Conservation (phyloP, 2,888 invertebrate species). For the Megastigmus dorsalis region DNA sequence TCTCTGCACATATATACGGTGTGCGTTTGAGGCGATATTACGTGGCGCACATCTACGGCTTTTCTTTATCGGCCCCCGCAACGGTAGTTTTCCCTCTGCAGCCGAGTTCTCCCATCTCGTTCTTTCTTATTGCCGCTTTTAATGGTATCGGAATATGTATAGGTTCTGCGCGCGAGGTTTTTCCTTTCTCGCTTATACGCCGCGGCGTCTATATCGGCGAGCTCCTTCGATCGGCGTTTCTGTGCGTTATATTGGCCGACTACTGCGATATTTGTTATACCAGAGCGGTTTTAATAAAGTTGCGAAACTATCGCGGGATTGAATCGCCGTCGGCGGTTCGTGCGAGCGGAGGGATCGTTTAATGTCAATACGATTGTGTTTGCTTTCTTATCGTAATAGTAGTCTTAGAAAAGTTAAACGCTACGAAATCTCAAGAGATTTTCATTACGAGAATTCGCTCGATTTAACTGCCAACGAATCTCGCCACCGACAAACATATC, state of each 20-base stretch:
- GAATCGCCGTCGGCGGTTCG: not conserved
- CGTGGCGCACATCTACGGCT: too few relatives aligned
- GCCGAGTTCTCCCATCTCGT: too few relatives aligned
- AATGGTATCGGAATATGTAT: conserved; percentile 33
- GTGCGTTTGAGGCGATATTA: too few relatives aligned
- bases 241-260: not conserved
- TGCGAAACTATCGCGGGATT: not conserved
- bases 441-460: too few relatives aligned
- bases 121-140: conserved; percentile 33
- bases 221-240: not conserved
- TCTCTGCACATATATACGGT: too few relatives aligned
- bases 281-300: conserved; percentile 5
- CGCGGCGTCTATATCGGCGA: not conserved
- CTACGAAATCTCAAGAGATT: too few relatives aligned
- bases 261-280: conserved; percentile 2
- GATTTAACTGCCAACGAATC: too few relatives aligned
- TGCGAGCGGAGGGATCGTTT: conserved; percentile 1
- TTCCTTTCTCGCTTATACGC: not conserved
- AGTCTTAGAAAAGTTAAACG: too few relatives aligned
- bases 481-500: too few relatives aligned
- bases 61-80: too few relatives aligned
- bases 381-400: not conserved
- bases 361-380: not conserved
- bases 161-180: not conserved
- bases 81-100: conserved; percentile 11